These are phyloP conservation scores for Channa argus DNA, from an alignment of 2,113 vertebrate genomes.

Conservation along the genomic window DNA sequence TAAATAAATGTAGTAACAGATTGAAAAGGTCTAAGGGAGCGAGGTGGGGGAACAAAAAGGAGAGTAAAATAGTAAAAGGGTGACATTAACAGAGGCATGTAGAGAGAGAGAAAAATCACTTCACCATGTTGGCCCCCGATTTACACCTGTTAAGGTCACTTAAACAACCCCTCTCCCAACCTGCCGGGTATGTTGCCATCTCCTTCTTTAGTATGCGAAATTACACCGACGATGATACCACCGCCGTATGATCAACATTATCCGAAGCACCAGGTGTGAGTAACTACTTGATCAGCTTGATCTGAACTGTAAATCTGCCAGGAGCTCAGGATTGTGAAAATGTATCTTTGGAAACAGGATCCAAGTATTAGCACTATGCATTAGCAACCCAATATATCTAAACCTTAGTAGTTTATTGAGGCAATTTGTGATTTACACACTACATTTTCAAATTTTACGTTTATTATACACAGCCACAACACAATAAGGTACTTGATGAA, in stretches of 20 bases:
- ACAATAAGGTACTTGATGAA: too few species aligned
- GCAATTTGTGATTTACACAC: constrained; percentile 36
- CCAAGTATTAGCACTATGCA: constrained; percentile 26
- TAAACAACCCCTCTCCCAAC: constrained; percentile 32
- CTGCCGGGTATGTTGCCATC: constrained; percentile 14
- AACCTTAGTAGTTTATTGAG: too few species aligned
- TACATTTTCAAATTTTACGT: too few species aligned
- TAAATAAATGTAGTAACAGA: not conserved
- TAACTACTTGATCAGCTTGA: constrained; percentile 44
- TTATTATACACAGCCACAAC: too few species aligned
- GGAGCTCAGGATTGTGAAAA: constrained; percentile 52
- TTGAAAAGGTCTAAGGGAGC: not conserved
- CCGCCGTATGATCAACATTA: constrained; percentile 43
- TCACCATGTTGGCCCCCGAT: not conserved
- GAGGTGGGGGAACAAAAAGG: not conserved
- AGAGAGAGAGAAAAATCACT: not conserved
- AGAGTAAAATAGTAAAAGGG: constrained; percentile 14
- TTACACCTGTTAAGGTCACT: constrained; percentile 56
- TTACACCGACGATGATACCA: constrained; percentile 20
- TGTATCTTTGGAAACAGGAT: constrained; percentile 53
- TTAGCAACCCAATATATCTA: too few species aligned
- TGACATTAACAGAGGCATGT: constrained; percentile 16
- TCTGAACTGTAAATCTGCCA: constrained; percentile 52
- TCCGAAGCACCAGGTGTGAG: constrained; percentile 13
- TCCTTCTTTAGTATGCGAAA: constrained; percentile 30